Evolutionary conservation across 2,888 invertebrate species (phyloP).

Genomic region (Lycocerus yunnanus): DNA sequence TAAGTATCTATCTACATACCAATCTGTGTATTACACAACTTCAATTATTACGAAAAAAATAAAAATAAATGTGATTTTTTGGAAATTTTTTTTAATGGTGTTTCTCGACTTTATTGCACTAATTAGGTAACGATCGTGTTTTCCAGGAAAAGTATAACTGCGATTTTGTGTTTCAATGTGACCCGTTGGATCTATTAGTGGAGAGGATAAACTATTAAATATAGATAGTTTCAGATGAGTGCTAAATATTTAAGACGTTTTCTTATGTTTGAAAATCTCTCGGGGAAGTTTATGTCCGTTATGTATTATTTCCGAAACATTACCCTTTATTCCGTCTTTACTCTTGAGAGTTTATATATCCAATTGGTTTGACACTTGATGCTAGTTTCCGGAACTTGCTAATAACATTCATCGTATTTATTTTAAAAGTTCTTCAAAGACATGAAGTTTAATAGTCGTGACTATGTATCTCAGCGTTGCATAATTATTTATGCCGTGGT

Average conservation of each 20-base stretch:
- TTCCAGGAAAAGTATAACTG: background rate
- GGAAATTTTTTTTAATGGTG: background rate
- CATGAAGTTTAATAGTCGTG: too few relatives aligned
- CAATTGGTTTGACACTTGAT: background rate
- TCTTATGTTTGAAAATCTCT: background rate
- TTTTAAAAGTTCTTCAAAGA: too few relatives aligned
- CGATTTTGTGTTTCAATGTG: background rate
- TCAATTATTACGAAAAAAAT: background rate
- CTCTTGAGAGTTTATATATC: background rate
- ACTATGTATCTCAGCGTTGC: too few relatives aligned
- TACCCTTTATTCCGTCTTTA: background rate
- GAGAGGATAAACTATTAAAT: background rate
- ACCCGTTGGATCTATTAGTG: background rate
- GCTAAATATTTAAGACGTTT: background rate
- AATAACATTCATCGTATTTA: background rate
- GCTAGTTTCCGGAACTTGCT: background rate
- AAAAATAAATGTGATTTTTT: too few relatives aligned
- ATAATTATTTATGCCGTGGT: too few relatives aligned
- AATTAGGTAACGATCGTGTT: background rate
- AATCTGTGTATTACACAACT: background rate
- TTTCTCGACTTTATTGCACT: background rate
- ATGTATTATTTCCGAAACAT: background rate
- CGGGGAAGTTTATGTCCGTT: background rate
- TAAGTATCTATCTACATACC: too few relatives aligned
- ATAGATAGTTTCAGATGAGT: background rate